Conservation (phyloP, 92 coral and sea anemone genomes). For the Virgularia gustaviana region DNA sequence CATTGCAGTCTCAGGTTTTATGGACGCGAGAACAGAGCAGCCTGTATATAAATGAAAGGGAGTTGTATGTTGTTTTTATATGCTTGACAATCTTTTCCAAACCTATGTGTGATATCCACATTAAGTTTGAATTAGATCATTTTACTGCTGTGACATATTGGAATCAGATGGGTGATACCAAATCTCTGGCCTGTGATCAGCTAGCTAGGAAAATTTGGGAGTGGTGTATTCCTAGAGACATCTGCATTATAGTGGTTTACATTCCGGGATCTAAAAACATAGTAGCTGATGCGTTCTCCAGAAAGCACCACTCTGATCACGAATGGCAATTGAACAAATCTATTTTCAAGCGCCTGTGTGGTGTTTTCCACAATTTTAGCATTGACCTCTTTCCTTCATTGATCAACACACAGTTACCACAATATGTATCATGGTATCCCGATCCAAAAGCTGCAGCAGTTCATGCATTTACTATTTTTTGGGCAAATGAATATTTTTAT, state of each 20-base stretch:
- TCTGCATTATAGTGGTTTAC: not conserved
- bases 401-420: constrained; percentile 18
- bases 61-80: constrained; percentile 43
- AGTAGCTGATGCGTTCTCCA: constrained; percentile 37
- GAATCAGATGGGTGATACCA: constrained; percentile 45
- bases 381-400: constrained; percentile 44
- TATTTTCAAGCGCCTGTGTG: constrained; percentile 6
- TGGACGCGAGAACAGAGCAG: constrained; percentile 22
- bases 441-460: constrained; percentile 27
- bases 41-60: constrained; percentile 41
- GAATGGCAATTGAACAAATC: no score
- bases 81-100: constrained; percentile 34
- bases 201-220: constrained; percentile 37
- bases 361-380: not conserved
- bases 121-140: constrained; percentile 47
- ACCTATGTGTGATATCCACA: constrained; percentile 5
- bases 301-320: constrained; percentile 36
- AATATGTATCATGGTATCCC: constrained; percentile 45
- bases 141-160: constrained; percentile 27
- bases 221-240: not conserved
- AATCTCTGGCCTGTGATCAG: constrained; percentile 27
- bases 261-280: not conserved
- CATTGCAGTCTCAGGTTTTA: constrained; percentile 30
- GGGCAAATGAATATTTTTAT: constrained; percentile 43
- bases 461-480: constrained; percentile 41